phyloP scores from a whole-genome alignment of 2,888 invertebrate species.

The Cinara cedri region DNA sequence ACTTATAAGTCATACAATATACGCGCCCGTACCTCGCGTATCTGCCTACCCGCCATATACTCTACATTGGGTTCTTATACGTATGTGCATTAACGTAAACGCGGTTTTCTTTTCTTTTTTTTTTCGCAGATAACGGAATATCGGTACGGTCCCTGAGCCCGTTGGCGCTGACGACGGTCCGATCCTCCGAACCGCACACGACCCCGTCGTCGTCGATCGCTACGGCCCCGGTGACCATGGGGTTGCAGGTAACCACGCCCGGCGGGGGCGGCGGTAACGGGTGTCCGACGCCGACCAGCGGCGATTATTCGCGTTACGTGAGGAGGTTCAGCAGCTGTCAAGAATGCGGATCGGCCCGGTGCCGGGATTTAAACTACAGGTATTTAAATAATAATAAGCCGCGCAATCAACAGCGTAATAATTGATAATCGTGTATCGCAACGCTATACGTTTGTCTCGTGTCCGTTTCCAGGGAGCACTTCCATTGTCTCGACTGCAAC shows the following conservation, averaged over 20 bases:
- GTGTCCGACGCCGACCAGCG: slow-evolving; percentile 60
- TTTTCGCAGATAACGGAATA: slow-evolving; percentile 47
- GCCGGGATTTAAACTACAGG: slow-evolving; percentile 84
- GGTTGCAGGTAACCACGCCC: background rate
- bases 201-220: slow-evolving; percentile 32
- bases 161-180: slow-evolving; percentile 35
- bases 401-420: too few species aligned
- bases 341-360: slow-evolving; percentile 84
- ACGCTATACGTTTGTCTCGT: background rate
- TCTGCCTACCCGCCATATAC: background rate
- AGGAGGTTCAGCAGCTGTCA: slow-evolving; percentile 80
- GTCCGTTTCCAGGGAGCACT: slow-evolving; percentile 76
- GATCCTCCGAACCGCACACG: slow-evolving; percentile 36
- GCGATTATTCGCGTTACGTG: slow-evolving; percentile 89
- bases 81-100: too few species aligned
- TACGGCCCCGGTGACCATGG: slow-evolving; percentile 36
- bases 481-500: slow-evolving; percentile 86
- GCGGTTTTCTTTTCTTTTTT: background rate
- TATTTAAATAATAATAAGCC: slow-evolving; percentile 59
- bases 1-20: slow-evolving; percentile 49
- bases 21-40: background rate
- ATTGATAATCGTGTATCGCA: too few species aligned
- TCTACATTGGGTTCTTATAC: too few species aligned
- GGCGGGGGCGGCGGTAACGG: background rate
- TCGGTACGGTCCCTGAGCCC: slow-evolving; percentile 46